phyloP scores from a whole-genome alignment of 2,113 vertebrate genomes.

The Nannospalax galili region DNA sequence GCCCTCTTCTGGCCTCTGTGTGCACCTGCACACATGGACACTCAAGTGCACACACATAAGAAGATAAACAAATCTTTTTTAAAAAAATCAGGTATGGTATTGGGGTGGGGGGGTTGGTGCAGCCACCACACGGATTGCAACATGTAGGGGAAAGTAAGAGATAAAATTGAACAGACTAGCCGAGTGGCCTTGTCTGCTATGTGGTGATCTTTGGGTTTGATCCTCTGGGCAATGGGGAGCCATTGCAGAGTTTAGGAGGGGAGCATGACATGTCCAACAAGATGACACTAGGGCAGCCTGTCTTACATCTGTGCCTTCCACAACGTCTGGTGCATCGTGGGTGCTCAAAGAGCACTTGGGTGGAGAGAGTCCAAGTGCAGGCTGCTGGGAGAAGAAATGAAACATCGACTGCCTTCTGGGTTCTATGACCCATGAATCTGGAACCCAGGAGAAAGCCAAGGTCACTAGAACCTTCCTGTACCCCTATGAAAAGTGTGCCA shows the following conservation, averaged over 20 bases:
- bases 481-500: too few species aligned
- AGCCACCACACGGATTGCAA: neutral
- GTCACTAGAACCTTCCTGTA: too few species aligned
- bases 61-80: neutral
- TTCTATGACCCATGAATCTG: too few species aligned
- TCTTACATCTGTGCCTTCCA: neutral
- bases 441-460: too few species aligned
- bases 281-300: neutral
- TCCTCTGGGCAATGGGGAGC: neutral
- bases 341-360: too few species aligned
- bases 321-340: too few species aligned
- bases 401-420: too few species aligned
- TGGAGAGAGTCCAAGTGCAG: too few species aligned
- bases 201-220: neutral
- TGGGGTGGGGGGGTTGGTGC: too few species aligned
- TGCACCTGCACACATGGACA: neutral
- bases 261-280: neutral
- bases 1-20: neutral
- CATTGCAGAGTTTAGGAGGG: neutral
- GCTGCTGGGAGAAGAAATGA: too few species aligned
- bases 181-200: neutral
- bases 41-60: neutral
- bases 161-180: neutral
- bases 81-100: neutral
- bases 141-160: accelerated